Base-by-base conservation (phyloP, 2,797 vertebrate genomes). In the Epinephelus malabaricus region DNA sequence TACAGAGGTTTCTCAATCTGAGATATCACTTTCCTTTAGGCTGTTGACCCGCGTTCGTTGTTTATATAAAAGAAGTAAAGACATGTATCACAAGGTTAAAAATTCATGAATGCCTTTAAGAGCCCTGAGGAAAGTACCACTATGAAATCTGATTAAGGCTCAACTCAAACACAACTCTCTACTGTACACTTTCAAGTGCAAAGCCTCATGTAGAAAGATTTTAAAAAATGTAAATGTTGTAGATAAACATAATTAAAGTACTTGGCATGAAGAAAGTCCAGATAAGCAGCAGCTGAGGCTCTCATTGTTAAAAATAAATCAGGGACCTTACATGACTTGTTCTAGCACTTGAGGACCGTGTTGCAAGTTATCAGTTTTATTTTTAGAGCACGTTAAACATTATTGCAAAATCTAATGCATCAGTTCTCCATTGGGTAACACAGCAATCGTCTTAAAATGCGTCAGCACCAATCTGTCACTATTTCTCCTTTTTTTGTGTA, bases 1-100 rank as follows among this genome's bases (percentile, higher is more conserved):
- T 49, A 84, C 63, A 64, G 65, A 63, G 69, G 55, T 76, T 83
- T 85, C 78, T 76, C 79, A 72, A 89, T 74, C 18, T 82, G 77
- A 85, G 71, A 51, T 64, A 50, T 64, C 30, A 59, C 40, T 70
- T 74, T 65, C 56, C 55, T 76, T 79, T 6, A 13, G 65, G 74
- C 56, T 43, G 64, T 43, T 63, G 80, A 75, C 69, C 17, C 3
- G 2, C n/a, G 34, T 38, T 5, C 23, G 21, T 49, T 59, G 83
- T 87, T 88, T 54, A 56, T 45, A 72, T 54, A 13, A 85, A 85
- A 70, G 64, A 61, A 67, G 25, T 18, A 10, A 25, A 51, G 19
- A 53, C 45, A 58, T 8, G 0, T 43, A 78, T 76, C 72, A 15
- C 17, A 9, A 54, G 64, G 50, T 82, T 66, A 77, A 81, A 83